Evolutionary conservation across 2,797 vertebrate species (phyloP).

Genomic region (Loriculus beryllinus): DNA sequence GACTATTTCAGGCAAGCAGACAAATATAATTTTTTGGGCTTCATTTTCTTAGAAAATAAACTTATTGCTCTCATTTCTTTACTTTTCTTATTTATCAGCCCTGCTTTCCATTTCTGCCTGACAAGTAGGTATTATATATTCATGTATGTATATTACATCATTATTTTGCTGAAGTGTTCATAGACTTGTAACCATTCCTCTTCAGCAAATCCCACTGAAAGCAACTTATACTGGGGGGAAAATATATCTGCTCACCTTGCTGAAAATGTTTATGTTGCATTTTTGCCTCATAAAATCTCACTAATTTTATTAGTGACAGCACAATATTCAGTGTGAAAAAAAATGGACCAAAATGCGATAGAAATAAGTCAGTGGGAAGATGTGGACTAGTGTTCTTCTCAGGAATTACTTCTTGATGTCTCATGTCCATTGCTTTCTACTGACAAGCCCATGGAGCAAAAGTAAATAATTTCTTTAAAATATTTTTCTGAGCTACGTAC

Average conservation of each 20-base stretch:
- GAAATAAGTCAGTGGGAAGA: background rate
- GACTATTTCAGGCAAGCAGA: background rate
- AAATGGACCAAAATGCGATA: background rate
- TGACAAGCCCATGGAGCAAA: background rate
- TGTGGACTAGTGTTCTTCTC: background rate
- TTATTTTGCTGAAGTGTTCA: background rate
- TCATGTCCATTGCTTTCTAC: background rate
- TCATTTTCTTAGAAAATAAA: background rate
- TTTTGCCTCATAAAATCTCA: background rate
- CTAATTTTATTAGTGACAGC: background rate
- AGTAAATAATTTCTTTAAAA: background rate
- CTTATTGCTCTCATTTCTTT: background rate
- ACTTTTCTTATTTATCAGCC: background rate
- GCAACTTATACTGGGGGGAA: background rate
- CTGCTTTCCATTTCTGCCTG: background rate
- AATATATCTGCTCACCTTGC: background rate
- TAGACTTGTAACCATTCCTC: background rate
- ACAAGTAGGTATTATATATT: background rate
- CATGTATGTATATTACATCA: background rate
- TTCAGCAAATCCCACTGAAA: background rate
- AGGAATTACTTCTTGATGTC: background rate
- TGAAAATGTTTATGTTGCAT: background rate
- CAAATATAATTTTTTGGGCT: background rate
- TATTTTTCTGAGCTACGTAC: background rate
- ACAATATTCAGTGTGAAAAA: background rate